phyloP scores from a whole-genome alignment of 2,888 invertebrate genomes.

The Candidula unifasciata region DNA sequence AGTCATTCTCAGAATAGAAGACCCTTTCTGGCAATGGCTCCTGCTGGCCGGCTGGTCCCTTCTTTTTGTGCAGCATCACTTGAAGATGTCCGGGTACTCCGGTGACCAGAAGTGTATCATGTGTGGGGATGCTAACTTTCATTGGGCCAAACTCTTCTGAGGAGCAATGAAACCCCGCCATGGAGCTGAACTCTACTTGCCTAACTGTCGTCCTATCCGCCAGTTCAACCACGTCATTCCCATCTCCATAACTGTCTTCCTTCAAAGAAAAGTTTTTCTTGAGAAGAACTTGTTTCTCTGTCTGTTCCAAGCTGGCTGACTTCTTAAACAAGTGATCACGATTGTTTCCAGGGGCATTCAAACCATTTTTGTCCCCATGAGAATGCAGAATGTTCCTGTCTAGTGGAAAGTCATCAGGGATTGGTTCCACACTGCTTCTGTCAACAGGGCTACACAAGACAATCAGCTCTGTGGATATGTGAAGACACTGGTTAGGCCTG shows the following conservation, averaged over 20 bases:
- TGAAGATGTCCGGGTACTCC: slow-evolving; percentile 65
- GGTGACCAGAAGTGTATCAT: slow-evolving; percentile 67
- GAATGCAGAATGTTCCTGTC: slow-evolving; percentile 43
- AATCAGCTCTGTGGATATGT: slow-evolving; percentile 60
- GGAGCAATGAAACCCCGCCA: slow-evolving; percentile 64
- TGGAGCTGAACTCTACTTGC: slow-evolving; percentile 65
- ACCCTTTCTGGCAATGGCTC: slow-evolving; percentile 57
- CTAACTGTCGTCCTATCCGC: slow-evolving; percentile 60
- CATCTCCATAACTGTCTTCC: slow-evolving; percentile 12
- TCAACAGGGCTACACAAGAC: slow-evolving; percentile 71
- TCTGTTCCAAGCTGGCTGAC: slow-evolving; percentile 40
- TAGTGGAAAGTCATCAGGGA: slow-evolving; percentile 47
- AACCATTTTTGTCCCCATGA: slow-evolving; percentile 37
- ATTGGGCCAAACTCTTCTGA: slow-evolving; percentile 62
- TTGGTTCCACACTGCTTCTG: slow-evolving; percentile 53
- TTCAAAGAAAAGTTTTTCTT: slow-evolving; percentile 47
- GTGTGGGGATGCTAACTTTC: slow-evolving; percentile 67
- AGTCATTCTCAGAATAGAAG: slow-evolving; percentile 62
- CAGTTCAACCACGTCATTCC: slow-evolving; percentile 38
- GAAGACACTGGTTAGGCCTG: not conserved
- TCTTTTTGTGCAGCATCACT: slow-evolving; percentile 64
- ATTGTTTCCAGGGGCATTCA: slow-evolving; percentile 5
- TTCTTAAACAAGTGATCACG: slow-evolving; percentile 40
- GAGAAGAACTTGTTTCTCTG: slow-evolving; percentile 41
- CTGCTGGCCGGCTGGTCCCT: slow-evolving; percentile 45